Conservation (phyloP, 2,888 invertebrate genomes). For the Noctua pronuba region DNA sequence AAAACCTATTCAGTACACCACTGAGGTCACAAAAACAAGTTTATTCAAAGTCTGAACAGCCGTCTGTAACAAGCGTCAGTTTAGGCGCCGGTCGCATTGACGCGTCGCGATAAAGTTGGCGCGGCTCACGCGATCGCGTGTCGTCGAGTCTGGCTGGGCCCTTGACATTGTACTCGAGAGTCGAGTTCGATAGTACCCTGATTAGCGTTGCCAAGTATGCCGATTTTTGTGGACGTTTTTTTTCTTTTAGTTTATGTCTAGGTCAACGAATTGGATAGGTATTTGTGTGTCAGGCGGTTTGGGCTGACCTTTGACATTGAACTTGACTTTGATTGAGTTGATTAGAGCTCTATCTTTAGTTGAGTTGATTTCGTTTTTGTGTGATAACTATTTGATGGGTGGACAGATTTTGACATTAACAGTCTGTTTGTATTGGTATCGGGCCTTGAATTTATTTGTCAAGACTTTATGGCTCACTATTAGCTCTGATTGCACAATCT, state of each 20-base stretch:
- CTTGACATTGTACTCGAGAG: constrained; percentile 65
- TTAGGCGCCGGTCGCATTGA: constrained; percentile 44
- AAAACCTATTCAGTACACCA: constrained; percentile 15
- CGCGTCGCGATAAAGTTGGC: constrained; percentile 59
- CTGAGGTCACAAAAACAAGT: constrained; percentile 49
- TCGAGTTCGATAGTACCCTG: constrained; percentile 47
- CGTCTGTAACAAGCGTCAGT: constrained; percentile 36
- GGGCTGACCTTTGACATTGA: constrained; percentile 24
- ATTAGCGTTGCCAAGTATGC: constrained; percentile 63
- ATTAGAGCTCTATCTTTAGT: constrained; percentile 5
- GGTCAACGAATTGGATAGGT: constrained; percentile 45
- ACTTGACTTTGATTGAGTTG: constrained; percentile 17
- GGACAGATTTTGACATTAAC: neutral
- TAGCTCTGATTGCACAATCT: neutral
- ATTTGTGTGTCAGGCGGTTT: constrained; percentile 33
- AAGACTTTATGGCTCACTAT: neutral
- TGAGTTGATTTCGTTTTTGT: neutral
- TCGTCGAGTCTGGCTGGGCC: constrained; percentile 40
- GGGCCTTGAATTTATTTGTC: neutral
- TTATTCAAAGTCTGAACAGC: constrained; percentile 53
- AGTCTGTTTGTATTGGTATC: too few species aligned
- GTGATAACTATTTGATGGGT: neutral
- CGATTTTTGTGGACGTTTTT: constrained; percentile 39
- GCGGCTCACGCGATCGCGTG: constrained; percentile 69
- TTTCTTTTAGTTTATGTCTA: constrained; percentile 45